Evolutionary conservation across 2,888 invertebrate genomes (phyloP).

Genomic region (Asteroscopus sphinx): DNA sequence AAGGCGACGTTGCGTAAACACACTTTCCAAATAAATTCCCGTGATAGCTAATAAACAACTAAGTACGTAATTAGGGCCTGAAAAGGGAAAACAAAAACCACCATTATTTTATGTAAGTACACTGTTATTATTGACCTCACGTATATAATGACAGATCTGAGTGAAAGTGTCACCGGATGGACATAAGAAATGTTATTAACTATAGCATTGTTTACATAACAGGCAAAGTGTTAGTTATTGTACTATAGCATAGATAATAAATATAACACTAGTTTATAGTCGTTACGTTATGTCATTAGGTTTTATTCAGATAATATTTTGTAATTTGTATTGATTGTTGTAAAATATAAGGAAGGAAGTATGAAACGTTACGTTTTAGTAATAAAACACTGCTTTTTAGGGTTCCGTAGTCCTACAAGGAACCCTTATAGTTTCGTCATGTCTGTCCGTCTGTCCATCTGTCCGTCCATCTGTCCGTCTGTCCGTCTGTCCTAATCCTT

Average conservation of each 20-base stretch:
- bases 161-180: conserved; percentile 68
- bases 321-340: no score
- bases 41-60: conserved; percentile 27
- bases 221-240: no score
- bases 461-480: no score
- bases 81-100: conserved; percentile 52
- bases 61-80: conserved; percentile 34
- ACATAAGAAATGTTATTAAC: conserved; percentile 21
- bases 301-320: no score
- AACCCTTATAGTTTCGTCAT: no score
- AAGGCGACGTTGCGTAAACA: conserved; percentile 20
- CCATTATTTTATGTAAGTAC: conserved; percentile 47
- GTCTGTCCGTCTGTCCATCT: no score
- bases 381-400: background rate
- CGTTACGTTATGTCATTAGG: no score
- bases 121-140: conserved; percentile 57
- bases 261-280: no score
- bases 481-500: no score
- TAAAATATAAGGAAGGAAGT: conserved; percentile 8
- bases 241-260: conserved; percentile 3
- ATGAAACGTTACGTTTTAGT: conserved; percentile 19
- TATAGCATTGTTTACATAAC: conserved; percentile 2
- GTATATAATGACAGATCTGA: conserved; percentile 56
- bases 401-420: no score
- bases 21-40: conserved; percentile 48